Evolutionary conservation across 1,140 invertebrate species (phyloP).

Genomic region (Aphis gossypii): DNA sequence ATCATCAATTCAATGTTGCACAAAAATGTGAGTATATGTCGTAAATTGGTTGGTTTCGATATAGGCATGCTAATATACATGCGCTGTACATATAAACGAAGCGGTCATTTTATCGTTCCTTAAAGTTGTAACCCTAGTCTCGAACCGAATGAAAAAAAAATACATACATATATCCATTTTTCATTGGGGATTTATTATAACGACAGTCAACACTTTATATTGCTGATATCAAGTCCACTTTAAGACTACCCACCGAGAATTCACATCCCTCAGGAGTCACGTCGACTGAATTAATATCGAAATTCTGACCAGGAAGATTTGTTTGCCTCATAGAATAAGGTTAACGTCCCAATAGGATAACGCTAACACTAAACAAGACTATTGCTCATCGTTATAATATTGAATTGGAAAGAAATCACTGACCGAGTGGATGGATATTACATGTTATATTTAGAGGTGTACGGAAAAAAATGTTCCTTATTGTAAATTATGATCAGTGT

Average conservation of each 20-base stretch:
- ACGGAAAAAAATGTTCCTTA: not conserved
- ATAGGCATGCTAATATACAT: not conserved
- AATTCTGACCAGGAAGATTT: not conserved
- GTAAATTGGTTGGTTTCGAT: not conserved
- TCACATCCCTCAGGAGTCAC: not conserved
- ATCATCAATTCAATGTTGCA: not conserved
- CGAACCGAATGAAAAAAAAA: not conserved
- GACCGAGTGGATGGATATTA: not conserved
- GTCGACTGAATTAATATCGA: not conserved
- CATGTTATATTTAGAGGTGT: not conserved
- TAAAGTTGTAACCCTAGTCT: not conserved
- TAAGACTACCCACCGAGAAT: not conserved
- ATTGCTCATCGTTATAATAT: not conserved
- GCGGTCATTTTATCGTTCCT: not conserved
- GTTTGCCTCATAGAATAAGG: not conserved
- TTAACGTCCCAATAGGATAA: not conserved
- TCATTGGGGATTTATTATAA: not conserved
- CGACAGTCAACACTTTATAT: not conserved
- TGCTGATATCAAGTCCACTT: not conserved
- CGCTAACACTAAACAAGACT: not conserved
- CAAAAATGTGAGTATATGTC: conserved; percentile 1
- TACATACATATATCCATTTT: not conserved
- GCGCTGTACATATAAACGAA: not conserved
- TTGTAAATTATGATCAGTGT: not conserved
- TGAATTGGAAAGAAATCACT: not conserved